Conservation (phyloP, 2,113 vertebrate genomes). For the Brachionichthys hirsutus region DNA sequence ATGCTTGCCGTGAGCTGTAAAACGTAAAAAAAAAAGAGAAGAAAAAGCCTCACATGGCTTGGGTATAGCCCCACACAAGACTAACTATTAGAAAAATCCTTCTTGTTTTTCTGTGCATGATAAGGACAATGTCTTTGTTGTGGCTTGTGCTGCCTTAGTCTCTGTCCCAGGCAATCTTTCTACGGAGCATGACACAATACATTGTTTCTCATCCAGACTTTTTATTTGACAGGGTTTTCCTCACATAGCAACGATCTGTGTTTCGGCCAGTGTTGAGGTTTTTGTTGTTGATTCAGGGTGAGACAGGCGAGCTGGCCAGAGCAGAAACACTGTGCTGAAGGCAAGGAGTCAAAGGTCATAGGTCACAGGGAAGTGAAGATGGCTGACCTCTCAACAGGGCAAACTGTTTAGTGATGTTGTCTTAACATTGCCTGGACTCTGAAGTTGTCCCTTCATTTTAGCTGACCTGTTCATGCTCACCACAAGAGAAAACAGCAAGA, state of each 20-base stretch:
- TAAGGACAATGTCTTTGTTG: slow-evolving; percentile 55
- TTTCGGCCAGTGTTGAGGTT: slow-evolving; percentile 1
- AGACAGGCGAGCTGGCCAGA: slow-evolving; percentile 2
- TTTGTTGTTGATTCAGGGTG: slow-evolving; percentile 3
- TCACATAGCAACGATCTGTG: neutral
- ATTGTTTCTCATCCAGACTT: slow-evolving; percentile 47
- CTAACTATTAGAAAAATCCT: slow-evolving; percentile 50
- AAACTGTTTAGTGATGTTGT: slow-evolving; percentile 54
- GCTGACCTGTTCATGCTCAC: slow-evolving; percentile 45
- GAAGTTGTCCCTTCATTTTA: slow-evolving; percentile 34
- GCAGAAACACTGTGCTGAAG: slow-evolving; percentile 29
- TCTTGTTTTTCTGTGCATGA: slow-evolving; percentile 52
- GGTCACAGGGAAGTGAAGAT: slow-evolving; percentile 51
- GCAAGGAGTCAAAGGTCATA: slow-evolving; percentile 48
- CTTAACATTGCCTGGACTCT: slow-evolving; percentile 50
- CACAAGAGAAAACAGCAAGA: slow-evolving; percentile 33
- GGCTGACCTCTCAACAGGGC: slow-evolving; percentile 51
- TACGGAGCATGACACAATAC: slow-evolving; percentile 43
- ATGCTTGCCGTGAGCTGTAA: slow-evolving; percentile 44
- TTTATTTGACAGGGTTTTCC: slow-evolving; percentile 6
- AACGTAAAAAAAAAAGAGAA: slow-evolving; percentile 14
- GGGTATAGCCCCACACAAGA: slow-evolving; percentile 37
- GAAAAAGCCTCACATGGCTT: slow-evolving; percentile 41
- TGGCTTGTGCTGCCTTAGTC: slow-evolving; percentile 45
- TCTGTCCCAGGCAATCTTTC: slow-evolving; percentile 41